phyloP scores from a whole-genome alignment of 1,140 invertebrate species.

The Drosophila biarmipes region DNA sequence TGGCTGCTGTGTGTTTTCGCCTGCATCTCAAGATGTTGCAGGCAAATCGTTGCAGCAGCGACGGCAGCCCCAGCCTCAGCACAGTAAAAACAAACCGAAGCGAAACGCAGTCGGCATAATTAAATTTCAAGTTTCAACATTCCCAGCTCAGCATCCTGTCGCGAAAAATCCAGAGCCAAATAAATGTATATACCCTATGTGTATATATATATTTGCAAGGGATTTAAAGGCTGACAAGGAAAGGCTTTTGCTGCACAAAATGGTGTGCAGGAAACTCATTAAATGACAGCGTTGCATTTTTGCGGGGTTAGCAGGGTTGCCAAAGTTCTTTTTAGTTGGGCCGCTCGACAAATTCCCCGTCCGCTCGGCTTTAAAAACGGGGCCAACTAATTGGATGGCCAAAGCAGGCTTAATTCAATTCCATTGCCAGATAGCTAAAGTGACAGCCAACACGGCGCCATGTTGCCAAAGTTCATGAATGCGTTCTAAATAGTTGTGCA shows the following conservation, averaged over 20 bases:
- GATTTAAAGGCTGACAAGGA: conserved; percentile 41
- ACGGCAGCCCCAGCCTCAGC: background rate
- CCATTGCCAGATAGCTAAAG: conserved; percentile 5
- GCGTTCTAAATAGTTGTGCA: conserved; percentile 2
- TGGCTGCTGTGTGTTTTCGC: conserved; percentile 41
- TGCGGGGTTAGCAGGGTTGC: conserved; percentile 22
- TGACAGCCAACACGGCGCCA: conserved; percentile 15
- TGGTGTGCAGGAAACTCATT: conserved; percentile 38
- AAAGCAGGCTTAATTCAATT: conserved; percentile 45
- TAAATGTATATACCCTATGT: conserved; percentile 13
- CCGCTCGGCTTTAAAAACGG: conserved; percentile 19
- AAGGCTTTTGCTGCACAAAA: conserved; percentile 44
- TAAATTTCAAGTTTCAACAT: conserved; percentile 37
- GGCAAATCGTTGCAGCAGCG: background rate
- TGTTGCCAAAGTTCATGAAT: conserved; percentile 1
- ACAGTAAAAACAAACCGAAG: conserved; percentile 20
- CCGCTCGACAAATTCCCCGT: conserved; percentile 28
- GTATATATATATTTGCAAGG: conserved; percentile 6
- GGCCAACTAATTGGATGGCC: conserved; percentile 41
- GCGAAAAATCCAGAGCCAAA: conserved; percentile 21
- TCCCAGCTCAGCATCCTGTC: conserved; percentile 32
- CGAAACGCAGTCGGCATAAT: conserved; percentile 26
- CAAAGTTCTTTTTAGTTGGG: conserved; percentile 47
- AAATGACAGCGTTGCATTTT: conserved; percentile 44
- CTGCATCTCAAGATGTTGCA: conserved; percentile 22